Percentiles rank a stretch among this genome's conserved stretches.
Conservation (phyloP, 2,888 invertebrate genomes). For the Myopa testacea region DNA sequence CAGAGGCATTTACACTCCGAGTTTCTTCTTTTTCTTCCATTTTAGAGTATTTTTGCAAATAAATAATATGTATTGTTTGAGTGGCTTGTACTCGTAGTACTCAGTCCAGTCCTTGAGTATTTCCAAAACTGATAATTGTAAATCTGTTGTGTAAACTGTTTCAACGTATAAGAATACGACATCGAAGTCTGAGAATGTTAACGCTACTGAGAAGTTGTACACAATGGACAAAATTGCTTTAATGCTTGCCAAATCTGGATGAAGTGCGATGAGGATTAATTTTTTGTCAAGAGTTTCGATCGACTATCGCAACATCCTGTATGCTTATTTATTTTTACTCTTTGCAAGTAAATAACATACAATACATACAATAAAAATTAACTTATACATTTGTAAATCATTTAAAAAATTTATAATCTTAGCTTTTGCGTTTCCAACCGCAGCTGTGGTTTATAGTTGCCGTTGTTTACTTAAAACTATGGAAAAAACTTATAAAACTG, state of each 20-base stretch:
- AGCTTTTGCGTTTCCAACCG: not conserved
- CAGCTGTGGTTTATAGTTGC: not conserved
- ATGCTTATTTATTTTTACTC: conserved; percentile 6
- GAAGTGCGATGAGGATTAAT: too few relatives aligned
- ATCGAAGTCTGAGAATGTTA: too few relatives aligned
- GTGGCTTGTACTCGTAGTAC: not conserved
- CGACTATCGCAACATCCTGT: not conserved
- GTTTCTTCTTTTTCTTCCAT: conserved; percentile 58
- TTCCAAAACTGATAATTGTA: not conserved
- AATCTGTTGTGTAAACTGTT: not conserved
- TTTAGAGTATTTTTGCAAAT: conserved; percentile 57
- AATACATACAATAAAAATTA: not conserved
- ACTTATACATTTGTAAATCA: not conserved
- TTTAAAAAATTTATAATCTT: not conserved
- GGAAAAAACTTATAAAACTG: not conserved
- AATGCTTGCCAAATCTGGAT: too few relatives aligned
- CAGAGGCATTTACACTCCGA: conserved; percentile 63
- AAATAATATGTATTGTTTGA: not conserved
- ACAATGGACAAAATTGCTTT: too few relatives aligned
- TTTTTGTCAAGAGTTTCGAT: too few relatives aligned
- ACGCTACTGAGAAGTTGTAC: too few relatives aligned
- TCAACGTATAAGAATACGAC: too few relatives aligned
- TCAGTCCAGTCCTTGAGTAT: not conserved
- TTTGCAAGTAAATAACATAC: conserved; percentile 6
- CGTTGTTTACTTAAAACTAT: conserved; percentile 12